Evolutionary conservation across 2,113 vertebrate genomes (phyloP), one percentile per base, ranked within the genome.

Genomic region (Callionymus lyra): DNA sequence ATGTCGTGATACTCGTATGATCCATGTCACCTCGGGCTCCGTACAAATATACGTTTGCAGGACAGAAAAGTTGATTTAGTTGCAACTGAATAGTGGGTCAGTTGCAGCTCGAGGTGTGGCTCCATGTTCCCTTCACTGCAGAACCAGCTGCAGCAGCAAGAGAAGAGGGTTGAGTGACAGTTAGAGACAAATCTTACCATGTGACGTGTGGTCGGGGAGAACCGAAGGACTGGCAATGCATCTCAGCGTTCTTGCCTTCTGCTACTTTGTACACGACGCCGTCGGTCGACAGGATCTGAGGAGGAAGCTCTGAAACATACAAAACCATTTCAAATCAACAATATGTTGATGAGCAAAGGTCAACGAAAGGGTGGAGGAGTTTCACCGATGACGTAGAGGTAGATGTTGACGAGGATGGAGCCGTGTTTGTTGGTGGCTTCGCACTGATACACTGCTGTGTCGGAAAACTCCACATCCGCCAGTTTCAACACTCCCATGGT

Each of bases 401-500:
- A 86, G 17, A 83, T 81, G 27, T 94, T 95, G 63, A 83, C 56
- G 16, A 92, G 68, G 55, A 86, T 65, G 47, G 74, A 67, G 47
- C 88, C 89, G 0, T 94, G 87, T 6, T 38, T 49, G 62, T 92
- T 94, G n/a, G 62, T 34, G 32, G 92, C 91, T 51, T 91, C 86
- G 1, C 92, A 95, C 81, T 94, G 91, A 36, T 88, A 89, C 47
- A 95, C 86, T 0, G 87, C 87, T 0, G 88, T 90, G 79, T 93
- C 90, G 0, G 51, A 51, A 1, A 65, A 60, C 13, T 61, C 59
- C 3, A 89, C 77, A 0, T 87, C 77, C 9, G 15, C 70, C 47
- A 93, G 69, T n/a, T 77, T 82, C 50, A 94, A 39, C 14, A 72
- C 65, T 0, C 79, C 80, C 0, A 39, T 72, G 0, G 50, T 36